Conservation (phyloP, 2,113 vertebrate species). For the Archilochus colubris region DNA sequence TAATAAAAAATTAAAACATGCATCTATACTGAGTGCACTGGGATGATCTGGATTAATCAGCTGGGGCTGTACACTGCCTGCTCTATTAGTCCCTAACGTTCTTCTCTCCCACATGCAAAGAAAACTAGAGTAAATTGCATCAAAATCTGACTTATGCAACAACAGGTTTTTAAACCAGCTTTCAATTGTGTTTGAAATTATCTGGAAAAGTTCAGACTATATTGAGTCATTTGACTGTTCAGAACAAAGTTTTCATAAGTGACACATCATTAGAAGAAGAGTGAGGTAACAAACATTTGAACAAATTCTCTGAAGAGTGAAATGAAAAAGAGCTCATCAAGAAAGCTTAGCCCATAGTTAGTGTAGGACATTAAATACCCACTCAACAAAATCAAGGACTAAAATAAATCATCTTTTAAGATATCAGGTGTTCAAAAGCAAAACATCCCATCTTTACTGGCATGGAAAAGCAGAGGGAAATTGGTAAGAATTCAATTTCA, state of each 20-base stretch:
- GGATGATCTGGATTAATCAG: neutral
- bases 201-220: neutral
- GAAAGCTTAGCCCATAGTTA: neutral
- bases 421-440: neutral
- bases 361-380: neutral
- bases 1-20: conserved; percentile 31
- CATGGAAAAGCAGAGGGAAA: neutral
- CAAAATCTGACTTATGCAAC: neutral
- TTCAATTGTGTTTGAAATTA: neutral
- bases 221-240: neutral
- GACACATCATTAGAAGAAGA: no score
- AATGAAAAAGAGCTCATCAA: neutral
- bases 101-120: neutral
- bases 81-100: neutral
- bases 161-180: neutral
- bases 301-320: neutral
- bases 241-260: neutral
- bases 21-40: neutral
- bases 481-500: neutral
- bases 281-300: neutral
- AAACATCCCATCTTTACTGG: neutral
- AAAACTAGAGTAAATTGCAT: neutral
- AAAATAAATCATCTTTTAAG: neutral
- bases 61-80: neutral
- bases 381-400: neutral